Base-by-base conservation (phyloP, 2,113 vertebrate species). In the Pycnonotus jocosus region DNA sequence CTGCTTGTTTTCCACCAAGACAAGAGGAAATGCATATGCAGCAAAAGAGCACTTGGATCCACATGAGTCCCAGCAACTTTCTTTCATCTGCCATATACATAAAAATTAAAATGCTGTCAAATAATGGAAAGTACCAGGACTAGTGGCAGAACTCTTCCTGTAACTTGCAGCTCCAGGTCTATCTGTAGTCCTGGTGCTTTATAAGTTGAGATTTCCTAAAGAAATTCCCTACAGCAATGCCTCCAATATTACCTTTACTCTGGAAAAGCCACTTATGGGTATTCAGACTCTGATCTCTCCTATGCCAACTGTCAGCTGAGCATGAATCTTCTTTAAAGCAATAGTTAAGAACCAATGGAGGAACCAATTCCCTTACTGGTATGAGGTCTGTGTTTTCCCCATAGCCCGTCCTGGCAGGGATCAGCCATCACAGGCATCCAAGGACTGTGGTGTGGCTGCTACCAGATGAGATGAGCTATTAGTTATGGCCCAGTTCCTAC, bases 141-240 rank as follows among this genome's bases (percentile, higher is more conserved):
- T 12, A 31, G 10, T 3, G 54, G 62, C 22, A 85, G n/a, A 62
- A 42, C 47, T 30, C 48, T 35, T 27, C 27, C 50, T 60, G 21
- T 10, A 37, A n/a, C 0, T 1, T 4, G 53, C 44, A 56, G 4
- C 21, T 48, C 33, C 33, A n/a, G 6, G 35, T 12, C 74, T 42
- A 0, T 6, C 19, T 6, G 21, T 7, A 78, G 42, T 22, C n/a
- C 28, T 0, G 0, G 16, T 13, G 48, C 47, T 71, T 37, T 47
- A 24, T 19, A 19, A 50, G 47, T 6, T 28, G 54, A 86, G 28
- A 60, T 42, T 47, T 86, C 21, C 18, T 23, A 28, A n/a, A 30
- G n/a, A 76, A 88, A 40, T 27, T 42, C 31, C 45, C 74, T 35
- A 27, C 61, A 71, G 9, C 19, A 35, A 40, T 35, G 57, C 12